Percentiles rank a stretch among this genome's conserved stretches.
phyloP scores from a whole-genome alignment of 2,113 vertebrate genomes.

The Lipophrys pholis region DNA sequence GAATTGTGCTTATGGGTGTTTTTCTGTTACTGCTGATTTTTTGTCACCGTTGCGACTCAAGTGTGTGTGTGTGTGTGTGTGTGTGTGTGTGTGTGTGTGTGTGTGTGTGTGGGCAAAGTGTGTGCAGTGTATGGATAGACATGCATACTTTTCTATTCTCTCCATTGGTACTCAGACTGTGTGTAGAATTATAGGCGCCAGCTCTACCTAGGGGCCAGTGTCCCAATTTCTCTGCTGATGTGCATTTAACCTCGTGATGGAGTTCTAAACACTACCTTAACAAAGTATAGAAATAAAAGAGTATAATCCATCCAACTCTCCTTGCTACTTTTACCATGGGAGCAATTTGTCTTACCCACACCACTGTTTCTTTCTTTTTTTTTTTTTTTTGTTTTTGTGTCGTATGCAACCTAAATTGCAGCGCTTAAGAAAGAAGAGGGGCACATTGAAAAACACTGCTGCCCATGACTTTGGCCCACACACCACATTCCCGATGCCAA shows the following conservation, averaged over 20 bases:
- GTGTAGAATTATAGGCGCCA: slow-evolving; percentile 14
- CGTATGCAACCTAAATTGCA: slow-evolving; percentile 32
- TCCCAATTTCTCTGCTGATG: slow-evolving; percentile 57
- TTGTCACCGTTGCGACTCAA: neutral
- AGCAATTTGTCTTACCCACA: slow-evolving; percentile 71
- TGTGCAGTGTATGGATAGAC: neutral
- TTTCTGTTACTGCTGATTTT: slow-evolving; percentile 16
- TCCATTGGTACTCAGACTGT: slow-evolving; percentile 17
- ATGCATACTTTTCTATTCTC: no score
- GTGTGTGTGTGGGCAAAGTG: neutral
- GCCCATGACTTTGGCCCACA: slow-evolving; percentile 27
- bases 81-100: no score
- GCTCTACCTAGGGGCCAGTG: slow-evolving; percentile 42
- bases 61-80: no score
- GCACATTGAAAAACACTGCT: slow-evolving; percentile 14
- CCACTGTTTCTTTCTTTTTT: slow-evolving; percentile 25
- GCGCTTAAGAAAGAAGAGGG: slow-evolving; percentile 16
- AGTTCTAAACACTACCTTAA: slow-evolving; percentile 64
- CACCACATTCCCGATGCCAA: slow-evolving; percentile 35
- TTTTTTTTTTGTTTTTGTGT: neutral
- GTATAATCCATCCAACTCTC: slow-evolving; percentile 41
- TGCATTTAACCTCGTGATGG: slow-evolving; percentile 64
- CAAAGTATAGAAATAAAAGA: slow-evolving; percentile 38
- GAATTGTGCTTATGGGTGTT: slow-evolving; percentile 12
- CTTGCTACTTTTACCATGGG: slow-evolving; percentile 58